Base-by-base conservation (phyloP, 2,888 invertebrate genomes). In the Drosophila nigricruria region DNA sequence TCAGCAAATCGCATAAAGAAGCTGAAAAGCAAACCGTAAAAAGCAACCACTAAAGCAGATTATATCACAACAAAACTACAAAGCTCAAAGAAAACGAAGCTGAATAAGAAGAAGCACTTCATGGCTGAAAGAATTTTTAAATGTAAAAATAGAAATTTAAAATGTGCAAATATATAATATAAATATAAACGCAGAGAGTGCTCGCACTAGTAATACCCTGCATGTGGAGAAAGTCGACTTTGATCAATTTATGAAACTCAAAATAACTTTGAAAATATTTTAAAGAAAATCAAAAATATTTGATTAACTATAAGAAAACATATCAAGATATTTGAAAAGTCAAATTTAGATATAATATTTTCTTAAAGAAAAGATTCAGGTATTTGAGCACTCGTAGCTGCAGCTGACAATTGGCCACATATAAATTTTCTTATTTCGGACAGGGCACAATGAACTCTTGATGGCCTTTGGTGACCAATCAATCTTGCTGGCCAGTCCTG, bases 391-490 rank as follows among this genome's bases (percentile, higher is more conserved):
- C 14, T 34, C 49, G 32, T 12, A 14, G 20, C 32, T 30, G 23
- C 20, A 16, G 12, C 30, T 40, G 30, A 23, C 30, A 65, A 18
- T 27, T 45, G 56, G 60, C 27, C 72, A 59, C 63, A 63, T 70
- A 61, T 80, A 73, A 50, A 73, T 69, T 70, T 50, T 76, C 70
- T 71, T 58, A 68, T 72, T 74, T 74, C 25, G 58, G 34, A 14
- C 50, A 23, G 47, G 12, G 20, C 50, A 32, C 40, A 57, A 40
- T 59, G 34, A 57, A 72, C 66, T 58, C 34, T 34, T 30, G 45
- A 42, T 58, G 53, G 56, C 60, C 60, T 69, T 79, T 34, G 56
- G 52, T 53, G 73, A 67, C 72, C 82, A 79, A 86, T 83, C 86
- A 85, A 80, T 83, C 81, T 70, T 58, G 25, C n/a, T 25, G 43